Conservation (phyloP, 1,140 invertebrate genomes). For the Zophobas atratus region DNA sequence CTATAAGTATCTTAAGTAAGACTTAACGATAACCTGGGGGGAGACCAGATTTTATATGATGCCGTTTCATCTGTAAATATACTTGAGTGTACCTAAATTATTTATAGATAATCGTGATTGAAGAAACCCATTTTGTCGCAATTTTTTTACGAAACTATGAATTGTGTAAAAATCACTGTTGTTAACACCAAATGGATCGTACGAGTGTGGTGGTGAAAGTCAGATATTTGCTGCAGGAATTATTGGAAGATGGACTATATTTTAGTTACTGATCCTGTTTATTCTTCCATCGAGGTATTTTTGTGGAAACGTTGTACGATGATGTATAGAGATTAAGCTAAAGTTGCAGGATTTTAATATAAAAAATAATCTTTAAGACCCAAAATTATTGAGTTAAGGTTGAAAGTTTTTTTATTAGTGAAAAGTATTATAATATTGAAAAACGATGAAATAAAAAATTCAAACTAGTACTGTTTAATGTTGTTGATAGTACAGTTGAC, state of each 20-base stretch:
- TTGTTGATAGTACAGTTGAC: constrained; percentile 66
- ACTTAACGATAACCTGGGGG: constrained; percentile 55
- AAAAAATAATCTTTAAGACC: constrained; percentile 63
- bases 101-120: constrained; percentile 34
- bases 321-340: constrained; percentile 59
- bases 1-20: constrained; percentile 49
- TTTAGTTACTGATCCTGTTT: constrained; percentile 40
- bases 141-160: constrained; percentile 2
- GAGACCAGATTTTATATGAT: constrained; percentile 58
- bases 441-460: constrained; percentile 67
- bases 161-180: constrained; percentile 49
- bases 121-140: neutral
- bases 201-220: constrained; percentile 47
- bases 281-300: constrained; percentile 60
- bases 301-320: constrained; percentile 63
- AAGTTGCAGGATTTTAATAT: constrained; percentile 63
- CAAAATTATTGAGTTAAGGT: constrained; percentile 63
- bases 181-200: constrained; percentile 51
- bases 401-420: constrained; percentile 67
- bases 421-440: constrained; percentile 67
- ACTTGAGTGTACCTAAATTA: constrained; percentile 42
- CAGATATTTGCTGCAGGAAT: constrained; percentile 58
- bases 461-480: constrained; percentile 66
- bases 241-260: constrained; percentile 34
- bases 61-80: constrained; percentile 56